These are phyloP conservation scores for Grammomys surdaster DNA, from an alignment of 2,113 vertebrate species.

Conservation along the genomic window DNA sequence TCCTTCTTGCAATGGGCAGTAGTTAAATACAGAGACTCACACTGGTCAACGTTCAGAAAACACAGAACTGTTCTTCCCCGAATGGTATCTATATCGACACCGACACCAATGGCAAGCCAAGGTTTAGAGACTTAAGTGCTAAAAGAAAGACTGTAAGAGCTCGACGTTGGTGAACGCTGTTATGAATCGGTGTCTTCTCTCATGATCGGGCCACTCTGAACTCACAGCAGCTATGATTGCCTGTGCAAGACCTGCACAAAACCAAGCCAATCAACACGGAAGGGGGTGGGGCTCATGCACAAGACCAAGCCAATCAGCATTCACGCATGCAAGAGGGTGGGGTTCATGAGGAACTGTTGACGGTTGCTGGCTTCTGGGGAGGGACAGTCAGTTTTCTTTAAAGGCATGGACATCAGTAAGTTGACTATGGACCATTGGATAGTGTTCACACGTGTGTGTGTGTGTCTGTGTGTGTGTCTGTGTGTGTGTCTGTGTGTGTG, in stretches of 20 bases:
- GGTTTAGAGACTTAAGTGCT: too few species aligned
- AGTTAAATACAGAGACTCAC: background rate
- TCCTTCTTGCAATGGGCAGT: background rate
- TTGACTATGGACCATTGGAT: background rate
- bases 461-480: too few species aligned
- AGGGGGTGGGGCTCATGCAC: background rate
- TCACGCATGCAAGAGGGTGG: background rate
- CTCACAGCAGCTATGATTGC: background rate
- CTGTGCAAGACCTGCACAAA: background rate
- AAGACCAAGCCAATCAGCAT: background rate
- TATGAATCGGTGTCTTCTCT: background rate
- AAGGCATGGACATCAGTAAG: background rate
- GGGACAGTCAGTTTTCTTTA: background rate
- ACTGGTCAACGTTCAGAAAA: background rate
- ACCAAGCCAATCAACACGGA: background rate
- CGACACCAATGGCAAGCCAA: background rate
- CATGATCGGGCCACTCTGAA: background rate
- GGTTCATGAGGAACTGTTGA: background rate
- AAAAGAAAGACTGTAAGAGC: background rate
- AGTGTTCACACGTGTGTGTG: background rate
- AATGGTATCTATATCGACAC: background rate
- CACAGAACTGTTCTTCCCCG: too few species aligned
- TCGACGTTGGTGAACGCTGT: background rate
- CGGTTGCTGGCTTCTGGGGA: background rate
- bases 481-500: too few species aligned